Evolutionary conservation across 2,797 vertebrate genomes (phyloP), one percentile per base, ranked within the genome.

Genomic region (Microhierax caerulescens): DNA sequence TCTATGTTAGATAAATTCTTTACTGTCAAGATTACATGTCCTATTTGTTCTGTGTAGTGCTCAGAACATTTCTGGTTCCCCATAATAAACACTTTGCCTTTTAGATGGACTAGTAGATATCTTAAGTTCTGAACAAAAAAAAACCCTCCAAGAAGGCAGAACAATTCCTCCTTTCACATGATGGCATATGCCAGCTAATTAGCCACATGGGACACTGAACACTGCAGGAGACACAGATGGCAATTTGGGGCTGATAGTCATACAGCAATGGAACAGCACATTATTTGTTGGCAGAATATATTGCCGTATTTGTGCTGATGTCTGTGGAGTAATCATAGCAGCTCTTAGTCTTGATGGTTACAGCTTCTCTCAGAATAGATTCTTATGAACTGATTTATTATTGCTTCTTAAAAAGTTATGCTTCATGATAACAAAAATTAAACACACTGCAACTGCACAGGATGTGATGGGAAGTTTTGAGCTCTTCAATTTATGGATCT

Each of bases 211-310:
- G 94, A 95, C 83, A 92, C 47, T 51, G 90, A 94, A 95, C 90
- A 72, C 85, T 93, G 83, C 76, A 86, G 82, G 90, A 96, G 80
- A 85, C 88, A 81, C 94, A 97, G 94, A 97, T 97, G 95, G 97
- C 82, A 90, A 54, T 92, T 92, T 85, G 91, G 90, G 88, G 63
- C 67, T 91, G 86, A 48, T 48, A 93, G 94, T 94, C 69, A 88
- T 94, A 75, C 73, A 85, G 76, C 88, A 88, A 53, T 88, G 69
- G 90, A 95, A 81, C 59, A 73, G 65, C 54, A 76, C 91, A 69
- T n/a, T 93, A 51, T 88, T 93, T 96, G 65, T 63, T 97, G 95
- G 91, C 94, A 95, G 96, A 95, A 82, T 95, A 67, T 54, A 61
- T 67, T 93, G 79, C 59, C 91, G 53, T 86, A 92, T 95, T 91